Evolutionary conservation across 2,888 invertebrate genomes (phyloP).

Genomic region (Acrobasis consociella): DNA sequence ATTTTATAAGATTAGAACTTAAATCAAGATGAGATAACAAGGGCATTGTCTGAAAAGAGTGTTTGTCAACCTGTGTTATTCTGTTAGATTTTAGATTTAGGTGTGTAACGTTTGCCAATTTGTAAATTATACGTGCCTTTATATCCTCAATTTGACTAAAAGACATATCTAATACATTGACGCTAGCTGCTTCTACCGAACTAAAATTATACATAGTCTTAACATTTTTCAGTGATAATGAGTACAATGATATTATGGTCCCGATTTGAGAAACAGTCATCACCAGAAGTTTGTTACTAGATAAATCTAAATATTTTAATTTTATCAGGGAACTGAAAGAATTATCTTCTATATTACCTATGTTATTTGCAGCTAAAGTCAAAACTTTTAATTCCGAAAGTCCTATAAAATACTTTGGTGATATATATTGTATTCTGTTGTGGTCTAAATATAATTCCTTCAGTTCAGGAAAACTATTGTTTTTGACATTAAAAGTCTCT

Average conservation of each 20-base stretch:
- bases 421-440: constrained; percentile 31
- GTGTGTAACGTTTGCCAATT: constrained; percentile 26
- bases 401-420: constrained; percentile 30
- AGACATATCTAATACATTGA: constrained; percentile 30
- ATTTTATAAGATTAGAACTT: constrained; percentile 34
- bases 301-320: constrained; percentile 32
- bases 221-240: constrained; percentile 29
- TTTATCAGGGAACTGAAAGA: constrained; percentile 25
- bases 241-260: constrained; percentile 28
- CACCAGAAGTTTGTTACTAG: constrained; percentile 29
- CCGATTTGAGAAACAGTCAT: constrained; percentile 31
- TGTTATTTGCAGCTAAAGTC: constrained; percentile 33
- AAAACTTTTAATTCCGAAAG: constrained; percentile 29
- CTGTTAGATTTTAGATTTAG: constrained; percentile 34
- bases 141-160: constrained; percentile 32
- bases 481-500: constrained; percentile 31
- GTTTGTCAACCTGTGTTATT: constrained; percentile 34
- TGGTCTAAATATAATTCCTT: constrained; percentile 34
- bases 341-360: constrained; percentile 28
- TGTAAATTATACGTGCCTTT: constrained; percentile 28
- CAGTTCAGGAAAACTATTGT: constrained; percentile 28
- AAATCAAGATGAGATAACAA: constrained; percentile 33
- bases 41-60: constrained; percentile 33
- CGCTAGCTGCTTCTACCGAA: constrained; percentile 24
- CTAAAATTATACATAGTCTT: constrained; percentile 30